Base-by-base conservation (phyloP, 2,113 vertebrate species). In the Psammodynastes pulverulentus region DNA sequence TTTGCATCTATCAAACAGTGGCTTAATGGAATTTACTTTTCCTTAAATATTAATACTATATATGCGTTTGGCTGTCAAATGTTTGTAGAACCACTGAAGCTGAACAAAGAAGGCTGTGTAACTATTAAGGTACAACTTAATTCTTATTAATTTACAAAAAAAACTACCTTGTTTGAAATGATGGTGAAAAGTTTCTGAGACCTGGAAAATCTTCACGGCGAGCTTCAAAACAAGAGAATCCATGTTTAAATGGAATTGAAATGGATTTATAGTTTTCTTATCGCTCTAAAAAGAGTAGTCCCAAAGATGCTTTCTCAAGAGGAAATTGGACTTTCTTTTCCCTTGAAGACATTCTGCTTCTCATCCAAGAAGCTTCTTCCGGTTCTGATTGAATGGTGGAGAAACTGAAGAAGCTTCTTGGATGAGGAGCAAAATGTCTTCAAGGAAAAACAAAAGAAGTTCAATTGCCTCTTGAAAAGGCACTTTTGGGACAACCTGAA, bases 1-100 rank as follows among this genome's bases (percentile, higher is more conserved):
- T 95, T 96, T 96, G 96, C 97, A 97, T 98, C 97, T 97, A 98
- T 98, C 97, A 97, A 96, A 92, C 87, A 95, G 96, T 92, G 96
- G 96, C 97, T 97, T 98, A 98, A 98, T 97, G 97, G 97, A 97
- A 98, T 98, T 98, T 98, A 97, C 97, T 98, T 98, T 98, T 98
- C 98, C 97, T 98, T 97, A 98, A 98, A 98, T 98, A 98, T 98
- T 98, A 98, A 98, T 98, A 96, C 94, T 96, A 96, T 96, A 93
- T 98, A 91, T 97, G 95, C 98, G 96, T 98, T 98, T 97, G 97
- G 96, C 96, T 95, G 94, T 97, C 96, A 94, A 97, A 95, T 90
- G 97, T 95, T 96, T 96, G 91, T 67, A 90, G 93, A 95, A 93
- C 91, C 93, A 89, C 46, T 84, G 94, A 96, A 93, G 86, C 26